A percentile compares a stretch with the other conserved stretches of the same genome.
Evolutionary conservation across 2,888 invertebrate species (phyloP).

Genomic region (Deroplatys truncata): DNA sequence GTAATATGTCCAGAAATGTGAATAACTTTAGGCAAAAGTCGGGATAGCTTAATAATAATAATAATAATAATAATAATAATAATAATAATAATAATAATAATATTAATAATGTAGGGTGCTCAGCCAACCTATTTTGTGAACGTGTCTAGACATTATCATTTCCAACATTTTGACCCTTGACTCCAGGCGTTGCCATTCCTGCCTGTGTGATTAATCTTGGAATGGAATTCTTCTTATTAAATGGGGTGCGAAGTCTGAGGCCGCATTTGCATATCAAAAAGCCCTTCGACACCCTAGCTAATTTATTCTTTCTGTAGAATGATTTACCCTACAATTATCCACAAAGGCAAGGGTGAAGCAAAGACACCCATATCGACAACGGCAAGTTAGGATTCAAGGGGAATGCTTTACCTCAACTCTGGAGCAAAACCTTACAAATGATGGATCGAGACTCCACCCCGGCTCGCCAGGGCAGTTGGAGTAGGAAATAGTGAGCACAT

Average conservation of each 20-base stretch:
- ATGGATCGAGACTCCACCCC: too few species aligned
- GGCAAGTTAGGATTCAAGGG: neutral
- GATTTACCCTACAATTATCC: neutral
- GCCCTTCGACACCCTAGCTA: neutral
- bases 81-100: too few species aligned
- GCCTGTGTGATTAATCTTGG: neutral
- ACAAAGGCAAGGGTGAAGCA: neutral
- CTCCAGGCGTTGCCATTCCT: neutral
- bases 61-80: too few species aligned
- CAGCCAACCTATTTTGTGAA: neutral
- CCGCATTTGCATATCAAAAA: slow-evolving; percentile 5
- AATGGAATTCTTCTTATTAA: neutral
- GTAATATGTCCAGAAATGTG: too few species aligned
- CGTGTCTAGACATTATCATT: neutral
- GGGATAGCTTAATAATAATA: too few species aligned
- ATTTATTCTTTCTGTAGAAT: neutral
- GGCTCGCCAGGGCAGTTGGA: too few species aligned
- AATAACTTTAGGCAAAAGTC: too few species aligned
- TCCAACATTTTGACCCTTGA: neutral
- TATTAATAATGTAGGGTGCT: too few species aligned
- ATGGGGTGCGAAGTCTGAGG: neutral
- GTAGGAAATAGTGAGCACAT: too few species aligned
- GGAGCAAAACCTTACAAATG: too few species aligned
- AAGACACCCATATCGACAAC: neutral
- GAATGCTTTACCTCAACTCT: neutral